Percentiles rank a stretch among this genome's conserved stretches.
phyloP scores from a whole-genome alignment of 2,113 vertebrate genomes.

The Heptranchias perlo region DNA sequence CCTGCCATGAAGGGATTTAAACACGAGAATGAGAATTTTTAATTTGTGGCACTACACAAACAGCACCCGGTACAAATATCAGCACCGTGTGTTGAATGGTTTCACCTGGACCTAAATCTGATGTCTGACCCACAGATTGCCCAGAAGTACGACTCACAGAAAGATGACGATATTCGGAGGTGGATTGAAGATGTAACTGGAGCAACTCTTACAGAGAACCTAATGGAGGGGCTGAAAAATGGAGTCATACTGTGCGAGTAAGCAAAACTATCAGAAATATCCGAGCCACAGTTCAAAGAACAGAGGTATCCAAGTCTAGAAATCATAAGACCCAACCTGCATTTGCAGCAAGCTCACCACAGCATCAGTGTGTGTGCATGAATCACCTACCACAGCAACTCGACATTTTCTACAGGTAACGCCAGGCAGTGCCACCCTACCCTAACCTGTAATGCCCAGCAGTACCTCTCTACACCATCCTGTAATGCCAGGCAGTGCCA shows the following conservation, averaged over 20 bases:
- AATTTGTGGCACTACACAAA: too few relatives aligned
- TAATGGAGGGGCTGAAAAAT: slow-evolving; percentile 88
- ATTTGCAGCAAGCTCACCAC: not conserved
- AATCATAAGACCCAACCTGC: not conserved
- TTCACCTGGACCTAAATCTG: not conserved
- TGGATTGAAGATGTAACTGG: slow-evolving; percentile 82
- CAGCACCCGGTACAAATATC: too few relatives aligned
- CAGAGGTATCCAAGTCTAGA: not conserved
- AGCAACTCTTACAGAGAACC: slow-evolving; percentile 67
- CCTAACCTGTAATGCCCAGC: not conserved
- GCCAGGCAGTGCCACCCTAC: not conserved
- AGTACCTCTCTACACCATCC: not conserved
- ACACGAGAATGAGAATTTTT: too few relatives aligned
- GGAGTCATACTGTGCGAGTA: slow-evolving; percentile 88
- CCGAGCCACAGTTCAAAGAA: not conserved
- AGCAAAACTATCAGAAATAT: slow-evolving; percentile 45
- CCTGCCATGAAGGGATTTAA: too few relatives aligned
- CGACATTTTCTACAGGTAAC: not conserved
- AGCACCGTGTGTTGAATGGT: not conserved
- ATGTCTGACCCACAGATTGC: slow-evolving; percentile 63
- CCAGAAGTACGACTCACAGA: slow-evolving; percentile 81
- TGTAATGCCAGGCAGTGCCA: too few relatives aligned
- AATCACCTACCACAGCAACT: not conserved
- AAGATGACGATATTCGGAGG: slow-evolving; percentile 75
- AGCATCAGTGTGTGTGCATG: not conserved